Percentiles rank a stretch among this genome's conserved stretches.
Conservation (phyloP, 2,113 vertebrate genomes). For the Psittacula cyanocephala region DNA sequence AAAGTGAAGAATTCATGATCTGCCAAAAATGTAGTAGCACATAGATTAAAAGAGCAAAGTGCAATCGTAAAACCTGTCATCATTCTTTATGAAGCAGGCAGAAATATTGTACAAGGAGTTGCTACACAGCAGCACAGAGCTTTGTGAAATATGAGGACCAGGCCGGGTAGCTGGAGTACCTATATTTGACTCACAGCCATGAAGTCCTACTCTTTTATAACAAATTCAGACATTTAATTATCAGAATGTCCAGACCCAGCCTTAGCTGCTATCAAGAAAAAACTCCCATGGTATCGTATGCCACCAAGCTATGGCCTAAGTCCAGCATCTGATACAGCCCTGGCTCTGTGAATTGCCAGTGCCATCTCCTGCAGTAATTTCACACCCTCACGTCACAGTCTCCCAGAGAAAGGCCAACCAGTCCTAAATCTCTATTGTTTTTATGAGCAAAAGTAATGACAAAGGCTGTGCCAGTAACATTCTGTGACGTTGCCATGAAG, state of each 20-base stretch:
- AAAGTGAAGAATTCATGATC: not conserved
- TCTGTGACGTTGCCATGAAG: not conserved
- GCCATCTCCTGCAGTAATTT: conserved; percentile 40
- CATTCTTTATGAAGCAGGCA: not conserved
- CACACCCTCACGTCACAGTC: conserved; percentile 12
- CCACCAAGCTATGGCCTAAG: not conserved
- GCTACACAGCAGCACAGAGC: not conserved
- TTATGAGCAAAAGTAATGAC: not conserved
- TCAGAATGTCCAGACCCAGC: not conserved
- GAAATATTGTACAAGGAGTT: not conserved
- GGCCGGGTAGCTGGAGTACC: not conserved
- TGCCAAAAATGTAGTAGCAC: not conserved
- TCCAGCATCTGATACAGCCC: conserved; percentile 31
- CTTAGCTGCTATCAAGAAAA: not conserved
- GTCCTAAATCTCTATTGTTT: not conserved
- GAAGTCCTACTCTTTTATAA: not conserved
- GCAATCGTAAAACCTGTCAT: not conserved
- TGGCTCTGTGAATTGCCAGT: not conserved
- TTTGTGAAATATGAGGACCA: not conserved
- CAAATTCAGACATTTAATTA: not conserved
- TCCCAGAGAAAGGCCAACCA: not conserved
- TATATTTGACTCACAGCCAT: not conserved
- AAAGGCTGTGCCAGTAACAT: not conserved
- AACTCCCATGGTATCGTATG: conserved; percentile 42
- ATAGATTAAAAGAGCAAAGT: not conserved